A percentile compares a stretch with the other conserved stretches of the same genome.
phyloP scores from a whole-genome alignment of 2,113 vertebrate species.

The Phoxinus phoxinus region DNA sequence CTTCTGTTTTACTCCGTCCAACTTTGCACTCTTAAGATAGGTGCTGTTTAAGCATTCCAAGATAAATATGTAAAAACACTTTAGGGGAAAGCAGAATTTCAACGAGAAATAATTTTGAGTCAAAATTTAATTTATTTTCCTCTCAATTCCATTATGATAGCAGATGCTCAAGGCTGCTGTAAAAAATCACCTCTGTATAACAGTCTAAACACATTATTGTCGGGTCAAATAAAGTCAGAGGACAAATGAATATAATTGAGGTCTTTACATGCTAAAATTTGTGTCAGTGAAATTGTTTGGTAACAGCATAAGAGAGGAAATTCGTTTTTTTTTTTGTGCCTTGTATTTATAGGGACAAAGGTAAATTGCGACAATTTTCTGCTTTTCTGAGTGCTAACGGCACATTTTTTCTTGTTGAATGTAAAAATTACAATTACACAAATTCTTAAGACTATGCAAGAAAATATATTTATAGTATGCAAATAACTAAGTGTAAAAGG shows the following conservation, averaged over 20 bases:
- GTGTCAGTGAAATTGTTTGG: not conserved
- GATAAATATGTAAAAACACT: not conserved
- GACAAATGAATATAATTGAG: not conserved
- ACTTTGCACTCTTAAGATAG: conserved; percentile 23
- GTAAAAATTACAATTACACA: not conserved
- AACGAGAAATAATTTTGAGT: not conserved
- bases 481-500: not conserved
- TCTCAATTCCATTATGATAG: not conserved
- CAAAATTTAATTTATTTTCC: conserved; percentile 12
- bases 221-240: not conserved
- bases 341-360: not conserved
- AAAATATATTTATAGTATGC: not conserved
- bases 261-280: not conserved
- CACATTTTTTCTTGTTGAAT: not conserved
- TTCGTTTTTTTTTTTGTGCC: not conserved
- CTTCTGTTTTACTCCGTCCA: conserved; percentile 18
- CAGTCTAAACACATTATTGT: no score
- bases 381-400: not conserved
- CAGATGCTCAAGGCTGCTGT: conserved; percentile 1
- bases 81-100: not conserved
- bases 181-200: not conserved
- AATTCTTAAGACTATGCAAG: not conserved
- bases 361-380: not conserved
- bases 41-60: not conserved
- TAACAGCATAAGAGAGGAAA: not conserved